Evolutionary conservation across 2,113 vertebrate genomes (phyloP).

Genomic region (Microcebus griseorufus): DNA sequence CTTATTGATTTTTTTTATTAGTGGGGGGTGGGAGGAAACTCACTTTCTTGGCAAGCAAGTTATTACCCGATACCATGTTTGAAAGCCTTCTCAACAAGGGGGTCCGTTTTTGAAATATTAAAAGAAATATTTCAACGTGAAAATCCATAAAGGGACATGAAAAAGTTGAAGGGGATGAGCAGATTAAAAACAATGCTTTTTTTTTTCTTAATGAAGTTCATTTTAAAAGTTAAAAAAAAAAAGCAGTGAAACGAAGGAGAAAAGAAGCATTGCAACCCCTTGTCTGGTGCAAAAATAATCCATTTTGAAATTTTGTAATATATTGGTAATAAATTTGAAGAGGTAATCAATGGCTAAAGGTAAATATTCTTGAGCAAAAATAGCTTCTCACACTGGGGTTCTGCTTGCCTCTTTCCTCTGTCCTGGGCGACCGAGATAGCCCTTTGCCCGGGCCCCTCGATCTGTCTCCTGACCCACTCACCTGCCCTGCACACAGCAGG

Average conservation of each 20-base stretch:
- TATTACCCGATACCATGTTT: constrained; percentile 14
- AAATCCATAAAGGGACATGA: constrained; percentile 48
- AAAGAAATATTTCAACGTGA: constrained; percentile 50
- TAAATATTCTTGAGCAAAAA: not conserved
- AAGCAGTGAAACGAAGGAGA: not conserved
- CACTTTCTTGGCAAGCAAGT: constrained; percentile 49
- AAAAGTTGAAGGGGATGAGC: not conserved
- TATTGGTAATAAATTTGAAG: not conserved
- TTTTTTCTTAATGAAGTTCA: constrained; percentile 24
- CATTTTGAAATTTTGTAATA: not conserved
- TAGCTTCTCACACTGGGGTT: not conserved
- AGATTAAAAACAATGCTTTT: not conserved
- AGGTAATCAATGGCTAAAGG: not conserved
- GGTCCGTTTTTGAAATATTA: not conserved
- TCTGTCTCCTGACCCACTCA: rapidly evolving
- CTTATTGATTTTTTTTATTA: constrained; percentile 67
- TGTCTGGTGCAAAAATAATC: not conserved
- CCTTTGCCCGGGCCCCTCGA: not conserved
- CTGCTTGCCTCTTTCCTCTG: not conserved
- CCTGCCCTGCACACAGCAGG: not conserved
- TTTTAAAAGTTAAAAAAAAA: not conserved
- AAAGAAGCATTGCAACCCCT: not conserved
- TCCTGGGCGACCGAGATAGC: not conserved
- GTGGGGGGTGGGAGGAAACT: not conserved
- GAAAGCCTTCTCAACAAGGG: not conserved